A percentile compares a stretch with the other conserved stretches of the same genome.
These are phyloP conservation scores for Semnopithecus entellus DNA, from an alignment of 2,113 vertebrate genomes.

Conservation along the genomic window DNA sequence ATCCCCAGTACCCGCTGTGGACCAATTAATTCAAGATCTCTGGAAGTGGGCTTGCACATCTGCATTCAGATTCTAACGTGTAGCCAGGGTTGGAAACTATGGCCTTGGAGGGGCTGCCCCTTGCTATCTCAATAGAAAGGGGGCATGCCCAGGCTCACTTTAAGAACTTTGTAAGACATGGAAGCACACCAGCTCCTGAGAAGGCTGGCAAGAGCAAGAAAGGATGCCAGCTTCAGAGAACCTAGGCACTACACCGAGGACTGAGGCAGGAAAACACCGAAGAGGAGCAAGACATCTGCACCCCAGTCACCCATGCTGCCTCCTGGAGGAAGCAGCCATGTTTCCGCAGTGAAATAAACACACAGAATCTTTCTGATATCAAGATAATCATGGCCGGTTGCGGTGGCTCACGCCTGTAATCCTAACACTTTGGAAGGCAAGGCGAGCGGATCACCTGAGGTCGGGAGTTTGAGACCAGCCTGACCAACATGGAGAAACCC, in stretches of 20 bases:
- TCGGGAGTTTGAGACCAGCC: too few relatives aligned
- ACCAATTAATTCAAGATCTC: neutral
- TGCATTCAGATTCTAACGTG: neutral
- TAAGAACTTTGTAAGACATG: neutral
- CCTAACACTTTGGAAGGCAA: too few relatives aligned
- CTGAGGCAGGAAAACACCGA: neutral
- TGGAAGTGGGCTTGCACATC: neutral
- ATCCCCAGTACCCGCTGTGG: neutral
- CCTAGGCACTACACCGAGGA: neutral
- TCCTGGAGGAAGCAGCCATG: neutral
- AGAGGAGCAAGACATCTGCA: neutral
- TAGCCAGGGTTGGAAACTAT: neutral
- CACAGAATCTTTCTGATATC: neutral
- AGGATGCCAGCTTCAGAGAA: neutral
- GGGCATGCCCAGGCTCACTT: neutral
- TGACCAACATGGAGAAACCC: too few relatives aligned
- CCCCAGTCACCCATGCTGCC: neutral
- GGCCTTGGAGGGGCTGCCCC: neutral
- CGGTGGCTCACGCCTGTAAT: too few relatives aligned
- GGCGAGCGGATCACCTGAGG: too few relatives aligned
- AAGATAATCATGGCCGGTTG: neutral
- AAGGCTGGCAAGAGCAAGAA: neutral
- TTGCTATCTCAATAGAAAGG: neutral
- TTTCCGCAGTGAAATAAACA: neutral
- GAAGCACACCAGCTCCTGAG: neutral